These are phyloP conservation scores for Desmophyllum pertusum DNA, from an alignment of 92 coral and sea anemone genomes.

Conservation along the genomic window DNA sequence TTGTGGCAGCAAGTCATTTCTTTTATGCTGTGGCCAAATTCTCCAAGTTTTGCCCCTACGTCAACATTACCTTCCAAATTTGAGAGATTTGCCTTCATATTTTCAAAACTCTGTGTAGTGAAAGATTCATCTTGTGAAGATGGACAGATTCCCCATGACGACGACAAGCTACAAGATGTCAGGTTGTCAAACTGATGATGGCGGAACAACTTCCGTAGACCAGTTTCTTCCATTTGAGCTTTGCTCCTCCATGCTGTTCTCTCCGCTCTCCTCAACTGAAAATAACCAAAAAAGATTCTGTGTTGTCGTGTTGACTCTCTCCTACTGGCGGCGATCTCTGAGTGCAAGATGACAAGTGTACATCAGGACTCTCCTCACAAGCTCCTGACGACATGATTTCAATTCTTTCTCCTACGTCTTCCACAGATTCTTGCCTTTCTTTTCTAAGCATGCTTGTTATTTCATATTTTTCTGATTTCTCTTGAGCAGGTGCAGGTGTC, in stretches of 20 bases:
- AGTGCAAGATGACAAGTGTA: constrained; percentile 22
- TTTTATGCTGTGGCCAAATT: constrained; percentile 47
- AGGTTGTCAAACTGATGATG: constrained; percentile 21
- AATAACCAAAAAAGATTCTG: constrained; percentile 46
- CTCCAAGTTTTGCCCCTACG: constrained; percentile 14
- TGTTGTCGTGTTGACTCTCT: constrained; percentile 37
- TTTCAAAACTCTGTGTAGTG: constrained; percentile 68
- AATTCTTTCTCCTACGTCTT: constrained; percentile 20
- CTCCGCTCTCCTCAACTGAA: constrained; percentile 31
- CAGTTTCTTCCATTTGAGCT: constrained; percentile 1
- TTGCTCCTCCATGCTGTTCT: background rate
- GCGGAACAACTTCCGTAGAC: constrained; percentile 35
- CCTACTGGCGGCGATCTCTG: constrained; percentile 37
- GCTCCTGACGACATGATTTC: constrained; percentile 17
- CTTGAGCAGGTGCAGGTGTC: background rate
- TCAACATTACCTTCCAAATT: constrained; percentile 37
- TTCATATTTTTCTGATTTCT: background rate
- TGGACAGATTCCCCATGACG: constrained; percentile 80
- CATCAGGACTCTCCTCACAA: background rate
- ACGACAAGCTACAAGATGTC: constrained; percentile 57
- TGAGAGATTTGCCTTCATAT: constrained; percentile 57
- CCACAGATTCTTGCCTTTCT: constrained; percentile 29
- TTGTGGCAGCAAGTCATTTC: constrained; percentile 70
- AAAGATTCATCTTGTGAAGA: constrained; percentile 64
- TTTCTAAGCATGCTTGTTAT: background rate